Evolutionary conservation across 2,888 invertebrate genomes (phyloP).

Genomic region (Muscina levida): DNA sequence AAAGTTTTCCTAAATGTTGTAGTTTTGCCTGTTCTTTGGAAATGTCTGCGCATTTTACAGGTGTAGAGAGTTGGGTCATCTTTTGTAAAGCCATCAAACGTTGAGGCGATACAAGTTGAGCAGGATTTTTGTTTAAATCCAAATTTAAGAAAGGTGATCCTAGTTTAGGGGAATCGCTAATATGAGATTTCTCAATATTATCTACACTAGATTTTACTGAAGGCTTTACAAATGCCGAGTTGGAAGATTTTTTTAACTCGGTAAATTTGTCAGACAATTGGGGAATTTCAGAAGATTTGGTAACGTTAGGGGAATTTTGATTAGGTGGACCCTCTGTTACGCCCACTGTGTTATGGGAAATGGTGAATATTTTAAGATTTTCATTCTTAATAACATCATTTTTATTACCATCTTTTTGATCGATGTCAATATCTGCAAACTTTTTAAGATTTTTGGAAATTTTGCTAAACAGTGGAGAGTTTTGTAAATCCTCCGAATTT

Average conservation of each 20-base stretch:
- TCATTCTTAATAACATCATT: not conserved
- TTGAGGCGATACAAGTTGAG: slow-evolving; percentile 28
- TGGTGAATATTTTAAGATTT: not conserved
- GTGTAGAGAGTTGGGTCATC: not conserved
- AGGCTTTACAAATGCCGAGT: slow-evolving; percentile 23
- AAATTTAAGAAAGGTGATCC: not conserved
- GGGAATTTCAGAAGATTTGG: not conserved
- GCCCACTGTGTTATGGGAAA: not conserved
- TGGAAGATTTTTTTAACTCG: not conserved
- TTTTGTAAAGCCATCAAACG: not conserved
- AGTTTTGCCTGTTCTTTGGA: not conserved
- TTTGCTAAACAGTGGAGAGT: no score
- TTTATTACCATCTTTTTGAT: no score
- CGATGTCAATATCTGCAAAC: no score
- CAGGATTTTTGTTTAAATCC: slow-evolving; percentile 30
- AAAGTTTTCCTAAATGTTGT: slow-evolving; percentile 46
- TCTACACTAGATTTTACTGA: not conserved
- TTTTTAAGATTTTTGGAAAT: no score
- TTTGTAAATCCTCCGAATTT: no score
- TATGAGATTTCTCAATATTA: not conserved
- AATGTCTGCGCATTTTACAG: not conserved
- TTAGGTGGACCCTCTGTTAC: no score
- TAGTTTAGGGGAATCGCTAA: not conserved
- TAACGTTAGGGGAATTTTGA: not conserved
- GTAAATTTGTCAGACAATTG: not conserved